Evolutionary conservation across 2,888 invertebrate species (phyloP).

Genomic region (Cryptophagus acutangulus): DNA sequence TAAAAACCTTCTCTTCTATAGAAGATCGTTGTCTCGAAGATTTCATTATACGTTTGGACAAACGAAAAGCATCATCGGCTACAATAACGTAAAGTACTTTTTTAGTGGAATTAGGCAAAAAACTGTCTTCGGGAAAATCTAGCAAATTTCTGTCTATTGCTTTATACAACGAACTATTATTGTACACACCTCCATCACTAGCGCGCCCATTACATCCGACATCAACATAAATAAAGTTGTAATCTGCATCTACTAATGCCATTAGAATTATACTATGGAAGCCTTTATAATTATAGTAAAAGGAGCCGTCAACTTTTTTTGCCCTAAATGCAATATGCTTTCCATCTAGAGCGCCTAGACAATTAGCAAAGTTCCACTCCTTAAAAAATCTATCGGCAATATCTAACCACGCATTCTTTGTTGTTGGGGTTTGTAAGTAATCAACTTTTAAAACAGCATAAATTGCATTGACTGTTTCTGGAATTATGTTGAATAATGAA

Average conservation of each 20-base stretch:
- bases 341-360: slow-evolving; percentile 35
- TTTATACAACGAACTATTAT: slow-evolving; percentile 12
- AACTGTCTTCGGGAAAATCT: slow-evolving; percentile 9
- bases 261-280: too few species aligned
- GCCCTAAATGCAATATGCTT: slow-evolving; percentile 33
- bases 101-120: slow-evolving; percentile 1
- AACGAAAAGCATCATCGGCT: slow-evolving; percentile 15
- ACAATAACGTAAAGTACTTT: slow-evolving; percentile 7
- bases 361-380: slow-evolving; percentile 31
- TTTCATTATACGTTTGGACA: slow-evolving; percentile 20
- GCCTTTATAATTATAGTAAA: slow-evolving; percentile 35
- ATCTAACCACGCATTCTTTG: not conserved
- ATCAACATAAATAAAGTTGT: too few species aligned
- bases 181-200: slow-evolving; percentile 34
- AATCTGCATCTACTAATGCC: too few species aligned
- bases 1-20: slow-evolving; percentile 20
- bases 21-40: slow-evolving; percentile 13
- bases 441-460: slow-evolving; percentile 4
- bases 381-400: not conserved
- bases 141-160: slow-evolving; percentile 15
- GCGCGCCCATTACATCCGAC: too few species aligned
- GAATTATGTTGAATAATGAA: slow-evolving; percentile 8
- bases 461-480: slow-evolving; percentile 3
- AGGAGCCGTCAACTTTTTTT: slow-evolving; percentile 27
- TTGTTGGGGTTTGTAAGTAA: slow-evolving; percentile 4